A percentile compares a stretch with the other conserved stretches of the same genome.
Conservation (phyloP, 1,140 invertebrate species). For the Bombus sylvicola region DNA sequence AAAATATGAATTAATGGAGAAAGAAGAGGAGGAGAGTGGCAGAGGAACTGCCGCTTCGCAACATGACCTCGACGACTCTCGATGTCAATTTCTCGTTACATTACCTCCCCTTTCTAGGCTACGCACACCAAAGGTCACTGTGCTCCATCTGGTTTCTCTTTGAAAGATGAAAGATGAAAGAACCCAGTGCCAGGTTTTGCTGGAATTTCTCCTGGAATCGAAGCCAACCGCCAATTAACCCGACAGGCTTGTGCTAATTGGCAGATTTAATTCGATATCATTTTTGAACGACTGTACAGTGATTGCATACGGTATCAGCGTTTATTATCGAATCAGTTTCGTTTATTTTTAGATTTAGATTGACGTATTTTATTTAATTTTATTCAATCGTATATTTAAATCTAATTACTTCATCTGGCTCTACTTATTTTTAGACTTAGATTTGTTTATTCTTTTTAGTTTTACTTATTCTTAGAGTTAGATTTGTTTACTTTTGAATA, state of each 20-base stretch:
- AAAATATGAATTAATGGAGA: too few species aligned
- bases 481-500: too few species aligned
- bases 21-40: slow-evolving; percentile 21
- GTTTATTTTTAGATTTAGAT: not conserved
- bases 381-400: too few species aligned
- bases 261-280: not conserved
- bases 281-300: not conserved
- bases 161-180: slow-evolving; percentile 11
- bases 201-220: slow-evolving; percentile 1
- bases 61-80: slow-evolving; percentile 70
- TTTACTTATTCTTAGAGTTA: too few species aligned
- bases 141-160: not conserved
- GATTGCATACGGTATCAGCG: too few species aligned
- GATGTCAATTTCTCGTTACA: slow-evolving; percentile 77
- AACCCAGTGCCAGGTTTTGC: not conserved
- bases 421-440: too few species aligned
- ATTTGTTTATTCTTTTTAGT: too few species aligned
- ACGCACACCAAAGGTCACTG: slow-evolving; percentile 53
- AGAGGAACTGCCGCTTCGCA: slow-evolving; percentile 67
- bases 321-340: not conserved
- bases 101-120: slow-evolving; percentile 63
- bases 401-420: too few species aligned
- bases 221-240: not conserved
- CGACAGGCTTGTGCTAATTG: not conserved
- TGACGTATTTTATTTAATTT: too few species aligned